Conservation (phyloP, 2,797 vertebrate genomes). For the Tapirus indicus region DNA sequence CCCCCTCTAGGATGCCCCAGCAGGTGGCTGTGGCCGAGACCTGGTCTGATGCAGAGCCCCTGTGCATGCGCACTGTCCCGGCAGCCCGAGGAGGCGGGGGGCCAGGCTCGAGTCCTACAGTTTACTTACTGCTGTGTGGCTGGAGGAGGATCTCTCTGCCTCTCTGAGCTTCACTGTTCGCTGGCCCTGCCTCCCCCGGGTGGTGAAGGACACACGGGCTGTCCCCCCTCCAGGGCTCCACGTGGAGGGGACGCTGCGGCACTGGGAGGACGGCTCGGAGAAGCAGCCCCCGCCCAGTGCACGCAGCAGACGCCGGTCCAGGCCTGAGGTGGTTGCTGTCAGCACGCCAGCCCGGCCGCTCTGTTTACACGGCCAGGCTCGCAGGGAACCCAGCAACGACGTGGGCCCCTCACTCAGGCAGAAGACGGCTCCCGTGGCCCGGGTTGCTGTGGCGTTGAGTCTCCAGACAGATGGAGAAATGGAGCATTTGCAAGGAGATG, state of each 20-base stretch:
- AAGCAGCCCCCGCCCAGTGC: fast-evolving
- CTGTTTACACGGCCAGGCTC: neutral
- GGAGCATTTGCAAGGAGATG: fast-evolving
- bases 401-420: neutral
- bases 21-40: neutral
- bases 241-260: neutral
- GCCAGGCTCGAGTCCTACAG: fast-evolving
- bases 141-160: neutral
- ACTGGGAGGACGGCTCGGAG: neutral
- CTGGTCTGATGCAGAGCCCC: neutral
- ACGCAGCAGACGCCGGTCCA: fast-evolving
- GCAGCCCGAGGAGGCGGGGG: neutral
- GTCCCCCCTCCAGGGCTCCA: fast-evolving
- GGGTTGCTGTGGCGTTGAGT: too few species aligned
- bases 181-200: neutral
- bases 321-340: neutral
- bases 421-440: neutral
- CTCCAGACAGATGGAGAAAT: neutral
- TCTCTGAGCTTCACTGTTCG: neutral
- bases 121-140: neutral
- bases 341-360: neutral
- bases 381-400: too few species aligned
- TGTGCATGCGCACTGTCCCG: fast-evolving
- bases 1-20: neutral
- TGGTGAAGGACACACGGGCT: fast-evolving